Percentiles rank a stretch among this genome's conserved stretches.
Evolutionary conservation across 1,140 invertebrate species (phyloP).

Genomic region (Scaptodrosophila lebanonensis): DNA sequence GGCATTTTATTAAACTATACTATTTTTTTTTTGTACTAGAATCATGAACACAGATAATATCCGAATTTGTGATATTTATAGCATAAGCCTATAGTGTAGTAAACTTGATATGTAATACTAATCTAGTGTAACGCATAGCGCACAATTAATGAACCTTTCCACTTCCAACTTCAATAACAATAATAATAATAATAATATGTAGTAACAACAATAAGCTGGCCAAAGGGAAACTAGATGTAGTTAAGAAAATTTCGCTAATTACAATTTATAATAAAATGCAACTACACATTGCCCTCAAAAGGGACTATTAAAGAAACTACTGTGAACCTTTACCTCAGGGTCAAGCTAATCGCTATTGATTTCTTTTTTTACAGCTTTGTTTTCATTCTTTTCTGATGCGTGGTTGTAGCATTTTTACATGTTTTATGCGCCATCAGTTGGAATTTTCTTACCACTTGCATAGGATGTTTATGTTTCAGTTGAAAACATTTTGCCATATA

Average conservation of each 20-base stretch:
- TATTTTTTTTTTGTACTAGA: slow-evolving; percentile 58
- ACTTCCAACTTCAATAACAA: slow-evolving; percentile 29
- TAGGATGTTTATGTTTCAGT: too few species aligned
- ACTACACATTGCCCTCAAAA: slow-evolving; percentile 41
- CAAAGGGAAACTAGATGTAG: too few species aligned
- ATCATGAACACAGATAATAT: slow-evolving; percentile 46
- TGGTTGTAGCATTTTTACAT: too few species aligned
- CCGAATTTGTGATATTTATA: slow-evolving; percentile 63
- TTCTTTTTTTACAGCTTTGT: slow-evolving; percentile 29
- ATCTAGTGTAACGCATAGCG: slow-evolving; percentile 49
- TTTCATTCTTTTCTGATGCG: too few species aligned
- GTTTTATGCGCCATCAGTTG: too few species aligned
- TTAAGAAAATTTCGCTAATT: slow-evolving; percentile 18
- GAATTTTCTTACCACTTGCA: too few species aligned
- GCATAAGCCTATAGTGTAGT: too few species aligned
- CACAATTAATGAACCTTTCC: slow-evolving; percentile 56
- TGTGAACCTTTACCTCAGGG: slow-evolving; percentile 23
- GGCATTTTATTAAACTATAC: slow-evolving; percentile 26
- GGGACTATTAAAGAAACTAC: slow-evolving; percentile 11
- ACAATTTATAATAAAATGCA: slow-evolving; percentile 35
- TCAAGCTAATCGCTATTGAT: slow-evolving; percentile 44
- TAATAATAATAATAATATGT: too few species aligned
- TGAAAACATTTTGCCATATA: too few species aligned
- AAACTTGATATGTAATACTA: slow-evolving; percentile 40
- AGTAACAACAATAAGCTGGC: slow-evolving; percentile 2